Base-by-base conservation (phyloP, 1,140 invertebrate species). In the Elymnias hypermnestra region DNA sequence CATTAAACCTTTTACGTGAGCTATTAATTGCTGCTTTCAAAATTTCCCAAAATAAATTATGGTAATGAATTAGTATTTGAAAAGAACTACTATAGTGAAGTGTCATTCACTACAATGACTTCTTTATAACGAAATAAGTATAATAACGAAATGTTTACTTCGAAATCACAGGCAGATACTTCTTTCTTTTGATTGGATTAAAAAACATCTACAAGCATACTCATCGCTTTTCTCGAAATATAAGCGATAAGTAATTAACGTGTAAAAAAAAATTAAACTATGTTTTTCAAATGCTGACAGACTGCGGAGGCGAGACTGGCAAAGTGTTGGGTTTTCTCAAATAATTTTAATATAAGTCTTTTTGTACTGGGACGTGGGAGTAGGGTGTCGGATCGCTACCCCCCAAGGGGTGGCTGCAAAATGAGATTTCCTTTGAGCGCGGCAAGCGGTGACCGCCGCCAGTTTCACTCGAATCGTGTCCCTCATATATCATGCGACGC, bases 391-490 rank as follows among this genome's bases (percentile, higher is more conserved):
- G 33, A 54, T 31, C 28, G 9, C 28, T 13, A 7, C 31, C 31
- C 31, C 44, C 41, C 23, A 25, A 41, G 44, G 57, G 64, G 58
- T 45, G 59, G 54, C 46, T 57, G 65, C 67, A 63, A 81, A 83
- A 83, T 83, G 76, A 78, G 74, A 83, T 83, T 83, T 83, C 74
- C 78, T 83, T 81, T 81, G 78, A 83, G 70, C 57, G 51, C 54
- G 53, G 55, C 50, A 41, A 51, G 53, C 57, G 61, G 65, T 75
- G 62, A 71, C 73, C 73, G 72, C 71, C 68, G 65, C 64, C 57
- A 57, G 61, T 62, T 64, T 49, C 61, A 36, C 45, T 53, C 56
- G 48, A 60, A 60, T 68, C 68, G 62, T 66, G 58, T 56, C 67
- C 63, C 63, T 64, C 66, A 65, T 75, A 78, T 63, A 77, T 75